These are phyloP conservation scores for Sapajus apella DNA, from an alignment of 2,113 vertebrate genomes.

Conservation along the genomic window DNA sequence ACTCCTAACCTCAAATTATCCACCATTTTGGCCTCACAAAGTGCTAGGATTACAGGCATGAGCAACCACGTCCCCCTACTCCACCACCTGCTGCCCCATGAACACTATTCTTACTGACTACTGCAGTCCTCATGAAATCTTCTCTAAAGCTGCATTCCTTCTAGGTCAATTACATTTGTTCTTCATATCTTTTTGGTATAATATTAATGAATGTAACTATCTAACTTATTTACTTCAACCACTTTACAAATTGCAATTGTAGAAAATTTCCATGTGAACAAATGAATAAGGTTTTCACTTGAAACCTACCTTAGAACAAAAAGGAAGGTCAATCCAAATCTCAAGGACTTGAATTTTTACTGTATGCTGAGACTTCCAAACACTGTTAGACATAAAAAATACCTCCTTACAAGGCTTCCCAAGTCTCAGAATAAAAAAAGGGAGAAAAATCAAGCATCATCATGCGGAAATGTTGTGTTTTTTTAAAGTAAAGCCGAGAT, in stretches of 20 bases:
- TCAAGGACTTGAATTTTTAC: background rate
- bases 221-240: background rate
- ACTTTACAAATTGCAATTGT: background rate
- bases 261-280: background rate
- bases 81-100: background rate
- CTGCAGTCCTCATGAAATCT: background rate
- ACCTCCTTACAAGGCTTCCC: accelerated
- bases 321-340: background rate
- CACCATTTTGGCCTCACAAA: no score
- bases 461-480: no score
- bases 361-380: background rate
- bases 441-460: no score
- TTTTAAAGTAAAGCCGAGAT: background rate
- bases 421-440: background rate
- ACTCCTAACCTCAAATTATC: no score
- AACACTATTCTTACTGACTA: background rate
- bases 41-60: no score
- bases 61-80: no score
- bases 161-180: background rate
- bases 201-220: background rate
- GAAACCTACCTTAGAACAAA: background rate
- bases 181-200: background rate
- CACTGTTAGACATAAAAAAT: background rate
- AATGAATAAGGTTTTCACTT: background rate
- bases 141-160: background rate